A percentile compares a stretch with the other conserved stretches of the same genome.
Evolutionary conservation across 2,797 vertebrate species (phyloP).

Genomic region (Meda fulgida): DNA sequence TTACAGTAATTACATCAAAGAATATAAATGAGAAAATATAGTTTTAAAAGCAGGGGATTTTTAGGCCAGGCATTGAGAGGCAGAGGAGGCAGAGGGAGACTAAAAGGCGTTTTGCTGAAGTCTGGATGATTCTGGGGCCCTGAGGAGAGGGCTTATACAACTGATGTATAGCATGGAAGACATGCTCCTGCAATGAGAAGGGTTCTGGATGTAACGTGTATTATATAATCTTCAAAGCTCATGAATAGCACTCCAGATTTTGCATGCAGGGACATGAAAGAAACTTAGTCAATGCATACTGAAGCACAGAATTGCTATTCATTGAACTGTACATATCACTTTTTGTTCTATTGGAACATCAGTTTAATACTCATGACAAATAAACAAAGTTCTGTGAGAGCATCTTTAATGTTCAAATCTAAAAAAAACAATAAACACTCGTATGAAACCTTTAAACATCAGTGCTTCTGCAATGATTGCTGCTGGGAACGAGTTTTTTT

Average conservation of each 20-base stretch:
- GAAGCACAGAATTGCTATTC: background rate
- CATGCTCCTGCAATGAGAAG: background rate
- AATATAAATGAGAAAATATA: background rate
- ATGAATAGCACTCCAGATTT: slow-evolving; percentile 13
- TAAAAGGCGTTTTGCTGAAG: background rate
- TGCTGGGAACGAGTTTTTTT: background rate
- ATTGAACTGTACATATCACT: background rate
- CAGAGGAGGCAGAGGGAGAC: background rate
- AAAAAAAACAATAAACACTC: background rate
- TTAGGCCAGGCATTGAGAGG: background rate
- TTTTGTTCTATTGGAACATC: slow-evolving; percentile 1
- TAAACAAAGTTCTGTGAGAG: background rate
- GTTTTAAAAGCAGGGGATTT: background rate
- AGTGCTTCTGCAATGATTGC: background rate
- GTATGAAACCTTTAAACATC: background rate
- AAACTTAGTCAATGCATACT: background rate
- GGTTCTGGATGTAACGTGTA: background rate
- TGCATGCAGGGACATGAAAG: background rate
- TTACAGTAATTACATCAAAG: background rate
- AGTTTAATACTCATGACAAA: slow-evolving; percentile 15
- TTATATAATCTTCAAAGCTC: slow-evolving; percentile 2
- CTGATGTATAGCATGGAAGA: slow-evolving; percentile 49
- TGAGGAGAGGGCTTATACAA: slow-evolving; percentile 50
- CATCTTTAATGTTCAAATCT: background rate
- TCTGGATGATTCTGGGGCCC: slow-evolving; percentile 42